A percentile compares a stretch with the other conserved stretches of the same genome.
phyloP scores from a whole-genome alignment of 2,797 vertebrate species.

The Chiroxiphia lanceolata region DNA sequence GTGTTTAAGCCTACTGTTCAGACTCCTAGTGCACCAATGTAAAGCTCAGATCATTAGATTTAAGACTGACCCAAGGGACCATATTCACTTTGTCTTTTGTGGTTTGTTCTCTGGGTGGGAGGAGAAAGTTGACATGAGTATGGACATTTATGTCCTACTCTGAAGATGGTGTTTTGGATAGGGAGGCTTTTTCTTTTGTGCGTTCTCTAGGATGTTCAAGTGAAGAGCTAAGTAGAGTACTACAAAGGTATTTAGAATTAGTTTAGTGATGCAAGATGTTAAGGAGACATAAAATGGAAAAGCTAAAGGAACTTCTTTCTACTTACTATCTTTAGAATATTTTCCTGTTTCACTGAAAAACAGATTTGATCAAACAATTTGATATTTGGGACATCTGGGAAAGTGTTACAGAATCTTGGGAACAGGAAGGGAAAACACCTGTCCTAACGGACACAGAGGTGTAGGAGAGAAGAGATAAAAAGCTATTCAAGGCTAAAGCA shows the following conservation, averaged over 20 bases:
- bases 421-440: background rate
- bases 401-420: background rate
- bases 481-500: background rate
- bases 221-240: background rate
- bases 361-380: background rate
- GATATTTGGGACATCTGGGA: background rate
- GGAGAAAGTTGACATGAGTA: background rate
- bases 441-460: background rate
- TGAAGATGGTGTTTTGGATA: background rate
- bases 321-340: background rate
- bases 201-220: background rate
- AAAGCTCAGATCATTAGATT: background rate
- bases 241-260: background rate
- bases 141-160: background rate
- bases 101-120: background rate
- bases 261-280: background rate
- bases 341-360: background rate
- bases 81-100: background rate
- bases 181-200: background rate
- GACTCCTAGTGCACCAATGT: background rate
- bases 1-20: background rate
- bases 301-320: background rate
- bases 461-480: background rate
- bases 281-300: background rate
- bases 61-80: background rate